phyloP scores from a whole-genome alignment of 2,888 invertebrate genomes.

The Suillia variegata region DNA sequence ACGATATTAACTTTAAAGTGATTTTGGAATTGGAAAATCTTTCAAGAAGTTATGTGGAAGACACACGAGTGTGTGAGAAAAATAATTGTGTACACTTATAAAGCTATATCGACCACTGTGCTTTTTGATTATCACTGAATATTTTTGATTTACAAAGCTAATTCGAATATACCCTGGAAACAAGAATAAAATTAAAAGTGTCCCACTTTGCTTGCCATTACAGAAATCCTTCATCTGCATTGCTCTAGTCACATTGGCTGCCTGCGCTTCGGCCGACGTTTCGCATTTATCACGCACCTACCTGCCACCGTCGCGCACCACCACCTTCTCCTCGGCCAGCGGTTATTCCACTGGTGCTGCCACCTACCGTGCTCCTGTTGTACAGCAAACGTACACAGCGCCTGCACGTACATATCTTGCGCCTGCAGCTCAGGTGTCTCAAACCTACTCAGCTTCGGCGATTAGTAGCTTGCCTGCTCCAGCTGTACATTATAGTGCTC shows the following conservation, averaged over 20 bases:
- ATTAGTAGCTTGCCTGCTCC: conserved; percentile 21
- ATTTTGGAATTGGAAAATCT: too few species aligned
- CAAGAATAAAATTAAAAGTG: background rate
- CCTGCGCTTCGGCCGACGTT: conserved; percentile 41
- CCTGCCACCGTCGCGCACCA: conserved; percentile 35
- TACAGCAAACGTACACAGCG: conserved; percentile 19
- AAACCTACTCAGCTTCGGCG: conserved; percentile 15
- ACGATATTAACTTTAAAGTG: too few species aligned
- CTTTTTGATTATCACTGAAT: too few species aligned
- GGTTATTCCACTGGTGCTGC: conserved; percentile 20
- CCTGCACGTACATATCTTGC: conserved; percentile 18
- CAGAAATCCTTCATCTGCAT: conserved; percentile 37
- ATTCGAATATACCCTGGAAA: background rate
- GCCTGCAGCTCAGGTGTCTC: conserved; percentile 12
- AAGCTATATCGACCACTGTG: too few species aligned
- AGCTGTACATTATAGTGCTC: background rate
- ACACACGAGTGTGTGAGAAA: too few species aligned
- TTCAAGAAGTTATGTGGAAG: too few species aligned
- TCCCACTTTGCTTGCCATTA: conserved; percentile 11
- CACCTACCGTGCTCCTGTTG: background rate
- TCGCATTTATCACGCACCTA: conserved; percentile 44
- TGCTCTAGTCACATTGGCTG: conserved; percentile 34
- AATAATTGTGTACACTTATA: too few species aligned
- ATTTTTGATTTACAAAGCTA: too few species aligned
- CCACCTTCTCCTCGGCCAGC: conserved; percentile 13